Percentiles rank a stretch among this genome's conserved stretches.
Conservation (phyloP, 2,888 invertebrate genomes). For the Volucella inanis region DNA sequence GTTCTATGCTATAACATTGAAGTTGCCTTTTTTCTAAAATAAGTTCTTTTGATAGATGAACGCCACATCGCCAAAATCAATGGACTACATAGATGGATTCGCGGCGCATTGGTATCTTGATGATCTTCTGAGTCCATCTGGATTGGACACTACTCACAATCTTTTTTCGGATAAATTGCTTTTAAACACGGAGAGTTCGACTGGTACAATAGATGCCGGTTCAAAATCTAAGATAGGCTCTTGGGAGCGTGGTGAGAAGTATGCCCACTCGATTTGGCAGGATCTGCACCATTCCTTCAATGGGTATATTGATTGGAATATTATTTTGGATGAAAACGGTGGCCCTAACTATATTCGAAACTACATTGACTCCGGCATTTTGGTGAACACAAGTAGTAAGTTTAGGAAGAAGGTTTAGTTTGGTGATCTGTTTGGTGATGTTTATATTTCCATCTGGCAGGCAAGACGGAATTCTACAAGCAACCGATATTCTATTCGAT, state of each 20-base stretch:
- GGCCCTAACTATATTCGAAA: slow-evolving; percentile 88
- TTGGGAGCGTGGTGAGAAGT: slow-evolving; percentile 89
- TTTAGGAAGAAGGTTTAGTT: not conserved
- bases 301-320: slow-evolving; percentile 97
- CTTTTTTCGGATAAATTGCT: slow-evolving; percentile 88
- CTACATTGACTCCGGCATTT: slow-evolving; percentile 90
- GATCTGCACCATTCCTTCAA: slow-evolving; percentile 89
- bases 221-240: slow-evolving; percentile 87
- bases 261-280: slow-evolving; percentile 87
- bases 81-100: slow-evolving; percentile 88
- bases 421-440: no score
- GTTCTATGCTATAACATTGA: slow-evolving; percentile 70
- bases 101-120: slow-evolving; percentile 94
- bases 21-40: no score
- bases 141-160: slow-evolving; percentile 86
- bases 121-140: slow-evolving; percentile 84
- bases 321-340: slow-evolving; percentile 88
- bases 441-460: no score
- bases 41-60: slow-evolving; percentile 83
- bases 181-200: slow-evolving; percentile 91
- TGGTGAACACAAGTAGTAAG: slow-evolving; percentile 79
- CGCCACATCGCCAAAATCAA: slow-evolving; percentile 83
- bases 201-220: slow-evolving; percentile 85
- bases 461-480: slow-evolving; percentile 89
- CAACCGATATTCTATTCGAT: slow-evolving; percentile 94